These are phyloP conservation scores for Clarias fuscus DNA, from an alignment of 2,797 vertebrate species.

Conservation along the genomic window DNA sequence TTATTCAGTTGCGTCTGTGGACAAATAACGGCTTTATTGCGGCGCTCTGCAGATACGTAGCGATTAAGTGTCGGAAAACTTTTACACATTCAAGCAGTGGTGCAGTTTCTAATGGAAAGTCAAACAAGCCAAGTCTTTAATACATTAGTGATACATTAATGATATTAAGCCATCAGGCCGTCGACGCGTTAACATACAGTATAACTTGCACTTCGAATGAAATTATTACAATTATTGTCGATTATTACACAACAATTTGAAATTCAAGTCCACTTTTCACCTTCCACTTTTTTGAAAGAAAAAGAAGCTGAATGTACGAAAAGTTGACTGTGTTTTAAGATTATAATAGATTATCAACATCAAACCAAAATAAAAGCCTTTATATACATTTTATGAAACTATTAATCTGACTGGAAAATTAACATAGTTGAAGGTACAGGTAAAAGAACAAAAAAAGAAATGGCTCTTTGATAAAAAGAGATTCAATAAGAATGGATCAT, in stretches of 20 bases:
- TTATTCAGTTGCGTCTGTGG: conserved; percentile 32
- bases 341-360: neutral
- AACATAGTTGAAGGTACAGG: neutral
- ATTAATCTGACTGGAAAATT: neutral
- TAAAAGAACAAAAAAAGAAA: neutral
- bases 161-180: neutral
- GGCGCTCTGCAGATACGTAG: conserved; percentile 1
- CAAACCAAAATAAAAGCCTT: neutral
- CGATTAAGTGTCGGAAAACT: conserved; percentile 10
- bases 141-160: neutral
- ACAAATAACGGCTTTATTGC: conserved; percentile 23
- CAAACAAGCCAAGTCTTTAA: neutral
- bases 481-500: neutral
- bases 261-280: neutral
- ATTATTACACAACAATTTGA: neutral
- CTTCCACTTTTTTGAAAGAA: neutral
- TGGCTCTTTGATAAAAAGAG: neutral
- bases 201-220: neutral
- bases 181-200: neutral
- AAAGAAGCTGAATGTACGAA: neutral
- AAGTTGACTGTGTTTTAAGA: neutral
- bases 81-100: neutral
- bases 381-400: neutral
- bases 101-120: neutral
- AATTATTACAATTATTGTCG: neutral